Percentiles rank a stretch among this genome's conserved stretches.
Conservation (phyloP, 2,113 vertebrate species). For the Sakesphorus luctuosus region DNA sequence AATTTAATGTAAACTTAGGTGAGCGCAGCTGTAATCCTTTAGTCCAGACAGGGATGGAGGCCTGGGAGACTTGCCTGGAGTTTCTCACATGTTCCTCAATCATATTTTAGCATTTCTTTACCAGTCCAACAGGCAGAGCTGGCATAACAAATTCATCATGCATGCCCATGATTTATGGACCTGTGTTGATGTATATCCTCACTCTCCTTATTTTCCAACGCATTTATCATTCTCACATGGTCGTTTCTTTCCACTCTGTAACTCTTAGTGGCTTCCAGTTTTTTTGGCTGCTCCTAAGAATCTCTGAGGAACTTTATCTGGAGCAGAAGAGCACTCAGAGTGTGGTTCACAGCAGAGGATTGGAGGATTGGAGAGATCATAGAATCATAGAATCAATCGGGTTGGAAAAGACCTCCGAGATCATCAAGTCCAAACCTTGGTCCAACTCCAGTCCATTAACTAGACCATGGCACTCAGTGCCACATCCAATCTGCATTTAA, state of each 20-base stretch:
- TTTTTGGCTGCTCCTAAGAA: neutral
- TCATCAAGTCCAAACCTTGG: no score
- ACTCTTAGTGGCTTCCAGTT: neutral
- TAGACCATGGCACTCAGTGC: no score
- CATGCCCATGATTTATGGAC: conserved; percentile 13
- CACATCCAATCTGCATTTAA: no score
- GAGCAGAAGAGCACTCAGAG: neutral
- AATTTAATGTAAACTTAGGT: conserved; percentile 9
- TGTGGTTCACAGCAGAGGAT: neutral
- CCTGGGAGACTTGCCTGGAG: neutral
- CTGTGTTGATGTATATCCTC: neutral
- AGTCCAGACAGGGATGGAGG: neutral
- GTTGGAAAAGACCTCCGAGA: neutral
- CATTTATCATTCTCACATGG: conserved; percentile 36
- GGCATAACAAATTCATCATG: conserved; percentile 39
- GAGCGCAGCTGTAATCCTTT: neutral
- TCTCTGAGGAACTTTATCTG: neutral
- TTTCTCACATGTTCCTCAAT: conserved; percentile 10
- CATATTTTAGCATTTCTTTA: conserved; percentile 26
- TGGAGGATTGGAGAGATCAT: neutral
- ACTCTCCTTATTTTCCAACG: neutral
- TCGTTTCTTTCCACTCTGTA: conserved; percentile 13
- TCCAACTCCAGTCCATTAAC: no score
- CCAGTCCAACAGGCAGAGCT: conserved; percentile 2
- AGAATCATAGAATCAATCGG: neutral